Base-by-base conservation (phyloP, 1,140 invertebrate species). In the Drosophila seguyi region DNA sequence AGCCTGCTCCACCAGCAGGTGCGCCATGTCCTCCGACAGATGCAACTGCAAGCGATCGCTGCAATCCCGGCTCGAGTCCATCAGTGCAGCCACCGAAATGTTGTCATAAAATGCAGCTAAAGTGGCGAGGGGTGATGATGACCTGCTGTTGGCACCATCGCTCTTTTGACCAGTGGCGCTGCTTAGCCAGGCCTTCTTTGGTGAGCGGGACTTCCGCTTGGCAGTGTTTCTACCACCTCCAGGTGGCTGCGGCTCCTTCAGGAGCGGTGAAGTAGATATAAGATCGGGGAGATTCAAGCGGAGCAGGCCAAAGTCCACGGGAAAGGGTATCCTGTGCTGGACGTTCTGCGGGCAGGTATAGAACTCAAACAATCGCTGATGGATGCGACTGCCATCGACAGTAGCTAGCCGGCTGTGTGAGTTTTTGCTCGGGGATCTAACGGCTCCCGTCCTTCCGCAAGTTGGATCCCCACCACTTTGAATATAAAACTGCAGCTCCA, bases 401-500 rank as follows among this genome's bases (percentile, higher is more conserved):
- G 67, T 79, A 25, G 74, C 52, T 22, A 87, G 29, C 0, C 65
- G 68, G 6, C 25, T 68, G 6, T 50, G 8, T 14, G 72, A 25
- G 5, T 56, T 65, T 68, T 77, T 84, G 25, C 42, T 60, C 1
- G 76, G 84, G 1, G 80, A 87, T 18, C 13, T 72, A 18, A 27
- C 50, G 10, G 27, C 38, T 4, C 27, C 52, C 0, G 50, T 22
- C 45, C n/a, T 48, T 7, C n/a, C 34, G 2, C 56, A 38, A 55
- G 45, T 58, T n/a, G 8, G 27, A 78, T 92, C 92, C 7, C 92
- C 92, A 11, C 90, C 90, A 48, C 93, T 95, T 52, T 94, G 85
- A 67, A 95, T 92, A 81, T 95, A 94, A 93, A 95, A 96, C 82
- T 97, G 96, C 61, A 97, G 92, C 76, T 95, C 95, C 61, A 96